Percentiles rank a stretch among this genome's conserved stretches.
phyloP scores from a whole-genome alignment of 2,113 vertebrate genomes.

The Amazona vittata region DNA sequence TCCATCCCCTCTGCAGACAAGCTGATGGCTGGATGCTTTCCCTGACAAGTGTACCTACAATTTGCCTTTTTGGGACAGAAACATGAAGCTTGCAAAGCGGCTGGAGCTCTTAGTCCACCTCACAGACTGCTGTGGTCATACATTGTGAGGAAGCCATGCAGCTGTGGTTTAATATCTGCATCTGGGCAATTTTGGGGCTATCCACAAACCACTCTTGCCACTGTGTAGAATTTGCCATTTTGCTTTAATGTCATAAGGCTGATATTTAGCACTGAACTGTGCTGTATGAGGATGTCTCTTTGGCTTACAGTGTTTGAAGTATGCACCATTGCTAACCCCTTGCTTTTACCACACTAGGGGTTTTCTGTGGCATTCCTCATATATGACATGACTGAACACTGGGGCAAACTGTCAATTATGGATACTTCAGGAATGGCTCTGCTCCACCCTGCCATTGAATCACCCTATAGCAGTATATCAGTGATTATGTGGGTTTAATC shows the following conservation, averaged over 20 bases:
- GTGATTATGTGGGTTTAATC: fast-evolving
- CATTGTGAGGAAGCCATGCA: neutral
- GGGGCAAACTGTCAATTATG: neutral
- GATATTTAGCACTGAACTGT: neutral
- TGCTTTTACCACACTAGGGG: fast-evolving
- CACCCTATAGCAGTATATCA: fast-evolving
- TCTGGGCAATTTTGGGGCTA: neutral
- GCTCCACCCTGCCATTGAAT: neutral
- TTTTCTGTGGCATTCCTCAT: neutral
- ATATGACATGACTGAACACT: neutral
- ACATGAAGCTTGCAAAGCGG: no score
- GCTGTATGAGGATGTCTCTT: neutral
- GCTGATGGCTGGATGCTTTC: neutral
- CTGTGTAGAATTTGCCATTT: neutral
- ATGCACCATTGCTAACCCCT: neutral
- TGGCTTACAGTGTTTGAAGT: neutral
- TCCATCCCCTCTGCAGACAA: neutral
- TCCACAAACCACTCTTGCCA: neutral
- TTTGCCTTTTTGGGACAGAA: neutral
- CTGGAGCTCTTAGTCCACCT: neutral
- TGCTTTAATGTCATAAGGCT: neutral
- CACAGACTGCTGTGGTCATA: neutral
- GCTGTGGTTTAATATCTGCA: neutral
- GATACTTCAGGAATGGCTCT: neutral
- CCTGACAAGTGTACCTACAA: fast-evolving